Evolutionary conservation across 2,888 invertebrate species (phyloP).

Genomic region (Drosophila multiciliata): DNA sequence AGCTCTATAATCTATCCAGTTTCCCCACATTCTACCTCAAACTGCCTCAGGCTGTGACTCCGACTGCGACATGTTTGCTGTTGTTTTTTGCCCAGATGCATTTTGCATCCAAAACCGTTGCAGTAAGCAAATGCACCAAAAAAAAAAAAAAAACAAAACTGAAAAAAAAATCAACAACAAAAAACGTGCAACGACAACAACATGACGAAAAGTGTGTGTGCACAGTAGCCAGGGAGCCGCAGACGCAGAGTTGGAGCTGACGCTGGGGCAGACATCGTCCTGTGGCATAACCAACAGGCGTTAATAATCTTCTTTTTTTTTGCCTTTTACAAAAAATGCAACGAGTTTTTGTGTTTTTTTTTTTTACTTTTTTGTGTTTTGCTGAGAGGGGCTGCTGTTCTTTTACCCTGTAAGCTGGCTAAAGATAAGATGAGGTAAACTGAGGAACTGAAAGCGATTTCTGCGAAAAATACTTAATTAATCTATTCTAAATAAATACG

Average conservation of each 20-base stretch:
- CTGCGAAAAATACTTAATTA: not conserved
- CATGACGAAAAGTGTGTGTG: conserved; percentile 64
- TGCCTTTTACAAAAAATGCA: conserved; percentile 65
- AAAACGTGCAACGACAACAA: conserved; percentile 57
- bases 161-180: conserved; percentile 29
- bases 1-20: conserved; percentile 14
- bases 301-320: conserved; percentile 73
- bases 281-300: conserved; percentile 81
- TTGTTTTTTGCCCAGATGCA: conserved; percentile 73
- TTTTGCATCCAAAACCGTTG: conserved; percentile 65
- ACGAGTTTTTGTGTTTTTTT: conserved; percentile 50
- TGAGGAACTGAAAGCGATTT: not conserved
- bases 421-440: not conserved
- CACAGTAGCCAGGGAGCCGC: conserved; percentile 53
- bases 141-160: conserved; percentile 43
- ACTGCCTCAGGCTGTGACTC: conserved; percentile 15
- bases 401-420: conserved; percentile 30
- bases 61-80: conserved; percentile 68
- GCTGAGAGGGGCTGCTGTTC: conserved; percentile 16
- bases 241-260: conserved; percentile 27
- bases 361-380: conserved; percentile 26
- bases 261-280: conserved; percentile 70
- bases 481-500: not conserved
- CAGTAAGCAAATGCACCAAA: conserved; percentile 77
- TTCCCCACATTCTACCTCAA: conserved; percentile 10